Evolutionary conservation across 2,888 invertebrate genomes (phyloP).

Genomic region (Adineta ricciae): DNA sequence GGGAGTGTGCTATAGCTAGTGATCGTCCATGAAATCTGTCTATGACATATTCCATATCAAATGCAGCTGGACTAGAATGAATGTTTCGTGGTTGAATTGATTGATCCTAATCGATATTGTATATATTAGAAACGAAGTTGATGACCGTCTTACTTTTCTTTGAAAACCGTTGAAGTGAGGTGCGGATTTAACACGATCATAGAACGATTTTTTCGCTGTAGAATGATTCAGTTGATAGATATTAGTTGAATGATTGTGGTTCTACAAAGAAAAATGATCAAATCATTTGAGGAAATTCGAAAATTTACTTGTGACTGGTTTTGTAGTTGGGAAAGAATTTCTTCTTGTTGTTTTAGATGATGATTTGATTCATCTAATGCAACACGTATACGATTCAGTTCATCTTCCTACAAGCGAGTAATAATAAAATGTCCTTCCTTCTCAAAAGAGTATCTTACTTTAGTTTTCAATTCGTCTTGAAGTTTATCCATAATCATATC

Average conservation of each 20-base stretch:
- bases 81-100: conserved; percentile 35
- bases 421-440: neutral
- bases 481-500: neutral
- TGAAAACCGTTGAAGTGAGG: neutral
- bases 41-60: conserved; percentile 48
- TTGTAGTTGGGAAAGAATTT: neutral
- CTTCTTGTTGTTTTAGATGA: conserved; percentile 10
- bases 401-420: neutral
- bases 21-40: conserved; percentile 48
- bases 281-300: neutral
- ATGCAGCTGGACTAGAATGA: conserved; percentile 48
- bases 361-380: neutral
- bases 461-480: neutral
- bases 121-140: neutral
- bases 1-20: conserved; percentile 42
- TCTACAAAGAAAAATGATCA: neutral
- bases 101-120: neutral
- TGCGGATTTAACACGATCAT: conserved; percentile 3
- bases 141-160: neutral
- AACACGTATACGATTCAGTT: neutral
- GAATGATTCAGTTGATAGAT: neutral
- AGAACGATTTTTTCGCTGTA: neutral
- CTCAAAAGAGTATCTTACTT: neutral
- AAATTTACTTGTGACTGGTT: neutral
- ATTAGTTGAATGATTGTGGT: neutral